These are phyloP conservation scores for Rhamphomyia laevipes DNA, from an alignment of 2,888 invertebrate genomes.

Conservation along the genomic window DNA sequence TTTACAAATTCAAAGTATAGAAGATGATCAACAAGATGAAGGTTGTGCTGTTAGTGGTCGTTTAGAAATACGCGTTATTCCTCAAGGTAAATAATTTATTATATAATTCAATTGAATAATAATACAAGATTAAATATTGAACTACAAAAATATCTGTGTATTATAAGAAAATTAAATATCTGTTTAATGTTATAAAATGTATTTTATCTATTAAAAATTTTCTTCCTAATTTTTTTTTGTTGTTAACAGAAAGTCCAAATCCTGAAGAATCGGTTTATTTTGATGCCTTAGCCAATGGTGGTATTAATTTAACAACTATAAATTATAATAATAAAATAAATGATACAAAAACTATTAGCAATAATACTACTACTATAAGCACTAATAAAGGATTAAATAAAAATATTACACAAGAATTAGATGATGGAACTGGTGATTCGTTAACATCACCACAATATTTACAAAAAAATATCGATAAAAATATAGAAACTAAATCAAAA, in stretches of 20 bases:
- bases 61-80: constrained; percentile 68
- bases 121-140: too few species aligned
- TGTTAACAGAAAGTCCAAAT: constrained; percentile 42
- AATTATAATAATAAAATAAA: not conserved
- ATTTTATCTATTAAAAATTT: not conserved
- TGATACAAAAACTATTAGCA: not conserved
- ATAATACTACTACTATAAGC: not conserved
- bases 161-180: too few species aligned
- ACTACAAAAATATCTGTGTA: too few species aligned
- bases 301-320: constrained; percentile 2
- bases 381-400: not conserved
- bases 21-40: constrained; percentile 25
- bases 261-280: constrained; percentile 70
- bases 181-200: not conserved
- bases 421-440: constrained; percentile 17
- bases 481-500: not conserved
- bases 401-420: not conserved
- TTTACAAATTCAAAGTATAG: constrained; percentile 3
- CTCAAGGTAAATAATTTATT: constrained; percentile 30
- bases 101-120: too few species aligned
- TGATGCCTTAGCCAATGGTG: constrained; percentile 61
- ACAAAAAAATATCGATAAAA: constrained; percentile 2
- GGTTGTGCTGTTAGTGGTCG: constrained; percentile 60
- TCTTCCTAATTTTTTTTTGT: not conserved
- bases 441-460: not conserved